Evolutionary conservation across 1,140 invertebrate genomes (phyloP), one percentile per base, ranked within the genome.

Genomic region (Piezodorus guildinii): DNA sequence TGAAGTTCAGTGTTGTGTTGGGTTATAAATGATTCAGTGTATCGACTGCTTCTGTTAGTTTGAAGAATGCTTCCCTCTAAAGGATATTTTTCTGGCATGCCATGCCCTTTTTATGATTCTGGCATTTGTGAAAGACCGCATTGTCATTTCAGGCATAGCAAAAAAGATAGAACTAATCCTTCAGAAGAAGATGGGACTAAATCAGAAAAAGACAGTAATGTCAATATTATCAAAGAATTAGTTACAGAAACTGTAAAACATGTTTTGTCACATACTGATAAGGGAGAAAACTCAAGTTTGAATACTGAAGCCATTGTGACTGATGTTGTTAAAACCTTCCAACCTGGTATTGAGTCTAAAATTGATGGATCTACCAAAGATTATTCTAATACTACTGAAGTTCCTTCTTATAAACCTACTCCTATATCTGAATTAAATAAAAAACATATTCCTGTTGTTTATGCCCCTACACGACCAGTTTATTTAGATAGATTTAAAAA

Each of bases 371-470:
- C 17, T 56, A 1, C 60, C 23, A 61, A 25, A n/a, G 49, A 25
- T 5, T 44, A 25, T 34, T 44, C 60, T 2, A 19, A 5, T 21
- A 15, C 39, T 59, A 23, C 21, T n/a, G 62, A 52, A 34, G 45
- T 56, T 10, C 62, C 62, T 39, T 54, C 49, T 43, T 84, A 84
- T 67, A 83, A 81, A 71, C 83, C 82, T 15, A 84, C 83, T 0
- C 82, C 82, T 0, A 82, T 83, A 66, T 74, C 76, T 15, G 77
- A 82, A 71, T 66, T 83, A 10, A 80, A 80, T 66, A 81, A 79
- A 62, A 72, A 76, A 21, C 77, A 78, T 64, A 75, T 77, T 64
- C 75, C 76, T 2, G 72, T 78, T 44, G 67, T 74, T n/a, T 74
- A 74, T 23, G 62, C 62, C 19, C 62, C 62, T 39, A 44, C 30